Conservation (phyloP, 64 coral and sea anemone species). For the Actinia tenebrosa region DNA sequence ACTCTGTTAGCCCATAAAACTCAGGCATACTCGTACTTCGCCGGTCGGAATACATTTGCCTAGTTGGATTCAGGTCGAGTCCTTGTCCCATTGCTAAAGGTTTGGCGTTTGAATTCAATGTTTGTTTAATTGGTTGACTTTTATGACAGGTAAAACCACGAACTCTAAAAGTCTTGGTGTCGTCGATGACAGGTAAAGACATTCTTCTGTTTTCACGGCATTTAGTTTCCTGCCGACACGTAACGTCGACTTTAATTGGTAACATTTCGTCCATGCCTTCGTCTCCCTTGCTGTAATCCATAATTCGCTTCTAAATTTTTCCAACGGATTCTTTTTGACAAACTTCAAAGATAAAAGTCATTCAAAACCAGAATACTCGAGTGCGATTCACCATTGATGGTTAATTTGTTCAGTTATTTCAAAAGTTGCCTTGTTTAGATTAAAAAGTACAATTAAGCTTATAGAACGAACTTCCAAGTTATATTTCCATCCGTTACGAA, state of each 20-base stretch:
- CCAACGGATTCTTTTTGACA: not conserved
- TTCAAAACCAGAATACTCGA: not conserved
- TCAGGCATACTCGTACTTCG: slow-evolving; percentile 49
- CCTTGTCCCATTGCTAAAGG: not conserved
- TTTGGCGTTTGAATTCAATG: not conserved
- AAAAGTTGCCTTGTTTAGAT: not conserved
- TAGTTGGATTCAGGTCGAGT: not conserved
- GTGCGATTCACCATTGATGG: not conserved
- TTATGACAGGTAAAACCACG: not conserved
- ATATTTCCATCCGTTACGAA: not conserved
- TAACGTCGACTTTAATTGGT: slow-evolving; percentile 12
- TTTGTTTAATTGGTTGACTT: not conserved
- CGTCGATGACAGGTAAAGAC: not conserved
- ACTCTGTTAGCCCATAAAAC: slow-evolving; percentile 29
- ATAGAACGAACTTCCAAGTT: not conserved
- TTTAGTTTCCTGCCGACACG: not conserved
- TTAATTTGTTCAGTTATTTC: not conserved
- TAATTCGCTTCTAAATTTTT: not conserved
- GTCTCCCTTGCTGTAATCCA: not conserved
- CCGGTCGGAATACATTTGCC: not conserved
- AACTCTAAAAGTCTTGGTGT: not conserved
- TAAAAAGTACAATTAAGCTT: not conserved
- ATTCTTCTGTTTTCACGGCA: not conserved
- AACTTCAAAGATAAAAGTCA: not conserved
- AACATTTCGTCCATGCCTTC: not conserved